Conservation (phyloP, 2,113 vertebrate species). For the Callopanchax toddi region DNA sequence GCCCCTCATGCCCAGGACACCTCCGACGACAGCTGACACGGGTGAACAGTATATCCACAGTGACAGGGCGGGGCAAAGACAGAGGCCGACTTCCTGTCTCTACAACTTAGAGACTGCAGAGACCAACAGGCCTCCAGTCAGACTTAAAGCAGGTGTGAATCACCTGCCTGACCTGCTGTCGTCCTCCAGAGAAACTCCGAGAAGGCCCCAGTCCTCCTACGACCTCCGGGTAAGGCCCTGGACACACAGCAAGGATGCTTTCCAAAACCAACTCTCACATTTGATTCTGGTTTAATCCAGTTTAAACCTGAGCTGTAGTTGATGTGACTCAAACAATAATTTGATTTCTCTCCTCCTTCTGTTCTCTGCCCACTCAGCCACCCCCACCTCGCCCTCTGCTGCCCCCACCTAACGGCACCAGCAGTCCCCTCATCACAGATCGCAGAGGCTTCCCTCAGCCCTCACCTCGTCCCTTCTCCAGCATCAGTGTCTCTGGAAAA, state of each 20-base stretch:
- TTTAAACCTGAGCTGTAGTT: not conserved
- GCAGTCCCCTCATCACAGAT: constrained; percentile 57
- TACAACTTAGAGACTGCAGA: constrained; percentile 45
- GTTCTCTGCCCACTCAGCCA: constrained; percentile 41
- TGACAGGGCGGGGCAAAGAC: constrained; percentile 52
- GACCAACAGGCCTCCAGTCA: constrained; percentile 23
- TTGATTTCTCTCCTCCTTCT: not conserved
- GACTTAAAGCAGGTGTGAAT: constrained; percentile 12
- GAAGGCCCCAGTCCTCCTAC: constrained; percentile 63
- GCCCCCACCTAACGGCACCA: constrained; percentile 64
- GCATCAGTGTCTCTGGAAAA: constrained; percentile 16
- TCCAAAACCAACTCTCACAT: too few relatives aligned
- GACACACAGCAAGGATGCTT: too few relatives aligned
- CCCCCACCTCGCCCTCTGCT: constrained; percentile 19
- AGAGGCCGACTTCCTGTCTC: constrained; percentile 77
- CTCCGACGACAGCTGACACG: constrained; percentile 7
- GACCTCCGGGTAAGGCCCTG: constrained; percentile 59
- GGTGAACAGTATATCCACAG: constrained; percentile 22
- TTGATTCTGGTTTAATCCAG: too few relatives aligned
- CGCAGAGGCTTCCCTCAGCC: constrained; percentile 6
- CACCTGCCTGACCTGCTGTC: constrained; percentile 56
- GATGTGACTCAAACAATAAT: too few relatives aligned
- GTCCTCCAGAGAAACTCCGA: constrained; percentile 36
- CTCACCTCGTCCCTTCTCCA: constrained; percentile 74
- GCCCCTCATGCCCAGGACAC: not conserved